phyloP scores from a whole-genome alignment of 1,140 invertebrate species.

The Antheraea mylitta region DNA sequence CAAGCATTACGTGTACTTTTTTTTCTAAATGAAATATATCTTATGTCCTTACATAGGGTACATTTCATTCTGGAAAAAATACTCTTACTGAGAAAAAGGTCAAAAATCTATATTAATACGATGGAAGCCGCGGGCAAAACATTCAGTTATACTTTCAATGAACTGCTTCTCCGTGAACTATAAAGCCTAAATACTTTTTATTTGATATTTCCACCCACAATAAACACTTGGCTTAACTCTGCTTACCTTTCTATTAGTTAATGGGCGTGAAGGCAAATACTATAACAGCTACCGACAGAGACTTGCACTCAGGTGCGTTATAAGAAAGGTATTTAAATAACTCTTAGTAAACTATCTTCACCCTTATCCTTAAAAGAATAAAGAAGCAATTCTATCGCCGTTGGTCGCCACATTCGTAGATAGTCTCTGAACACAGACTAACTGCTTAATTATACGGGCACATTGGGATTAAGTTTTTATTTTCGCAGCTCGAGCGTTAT shows the following conservation, averaged over 20 bases:
- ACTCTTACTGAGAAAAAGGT: too few species aligned
- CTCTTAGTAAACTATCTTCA: background rate
- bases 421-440: slow-evolving; percentile 42
- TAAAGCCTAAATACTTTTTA: background rate
- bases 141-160: too few species aligned
- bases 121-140: too few species aligned
- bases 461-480: slow-evolving; percentile 53
- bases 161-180: background rate
- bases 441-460: slow-evolving; percentile 52
- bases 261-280: background rate
- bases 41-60: too few species aligned
- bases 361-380: background rate
- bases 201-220: background rate
- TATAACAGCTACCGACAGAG: background rate
- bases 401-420: slow-evolving; percentile 9
- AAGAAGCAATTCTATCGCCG: background rate
- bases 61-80: too few species aligned
- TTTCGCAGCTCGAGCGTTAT: slow-evolving; percentile 42
- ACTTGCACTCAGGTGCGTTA: background rate
- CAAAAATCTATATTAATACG: too few species aligned
- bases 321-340: slow-evolving; percentile 4
- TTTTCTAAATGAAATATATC: too few species aligned
- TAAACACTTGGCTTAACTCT: background rate
- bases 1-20: too few species aligned
- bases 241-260: slow-evolving; percentile 1